Conservation (phyloP, 2,888 invertebrate species). For the Lochmaea crataegi region DNA sequence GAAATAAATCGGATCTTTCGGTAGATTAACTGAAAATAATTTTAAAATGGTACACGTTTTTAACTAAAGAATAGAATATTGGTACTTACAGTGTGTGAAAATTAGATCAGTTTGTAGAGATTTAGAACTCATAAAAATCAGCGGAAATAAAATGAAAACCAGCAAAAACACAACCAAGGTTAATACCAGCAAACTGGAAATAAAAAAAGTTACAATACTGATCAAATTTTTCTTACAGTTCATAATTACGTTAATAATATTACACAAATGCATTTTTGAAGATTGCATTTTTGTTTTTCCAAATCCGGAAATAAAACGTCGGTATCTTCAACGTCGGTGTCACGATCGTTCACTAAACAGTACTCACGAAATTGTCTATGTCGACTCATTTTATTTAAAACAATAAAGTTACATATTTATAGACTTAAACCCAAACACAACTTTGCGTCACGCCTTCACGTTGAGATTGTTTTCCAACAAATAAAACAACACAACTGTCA, state of each 20-base stretch:
- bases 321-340: conserved; percentile 33
- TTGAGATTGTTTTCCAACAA: not conserved
- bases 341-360: conserved; percentile 47
- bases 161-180: conserved; percentile 64
- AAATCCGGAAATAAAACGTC: conserved; percentile 33
- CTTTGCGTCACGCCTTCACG: not conserved
- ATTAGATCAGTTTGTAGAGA: conserved; percentile 75
- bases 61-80: conserved; percentile 21
- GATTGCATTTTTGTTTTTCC: conserved; percentile 26
- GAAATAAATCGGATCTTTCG: conserved; percentile 48
- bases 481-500: not conserved
- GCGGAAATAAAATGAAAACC: conserved; percentile 74
- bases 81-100: conserved; percentile 80
- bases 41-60: conserved; percentile 3
- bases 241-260: conserved; percentile 37
- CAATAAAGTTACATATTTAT: not conserved
- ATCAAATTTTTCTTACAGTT: conserved; percentile 23
- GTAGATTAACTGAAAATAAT: conserved; percentile 51
- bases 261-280: conserved; percentile 35
- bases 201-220: conserved; percentile 1
- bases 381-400: conserved; percentile 8
- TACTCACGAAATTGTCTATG: conserved; percentile 45
- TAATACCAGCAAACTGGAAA: conserved; percentile 47
- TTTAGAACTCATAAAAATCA: conserved; percentile 78
- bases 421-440: not conserved